Evolutionary conservation across 1,140 invertebrate species (phyloP).

Genomic region (Zeugodacus cucurbitae): DNA sequence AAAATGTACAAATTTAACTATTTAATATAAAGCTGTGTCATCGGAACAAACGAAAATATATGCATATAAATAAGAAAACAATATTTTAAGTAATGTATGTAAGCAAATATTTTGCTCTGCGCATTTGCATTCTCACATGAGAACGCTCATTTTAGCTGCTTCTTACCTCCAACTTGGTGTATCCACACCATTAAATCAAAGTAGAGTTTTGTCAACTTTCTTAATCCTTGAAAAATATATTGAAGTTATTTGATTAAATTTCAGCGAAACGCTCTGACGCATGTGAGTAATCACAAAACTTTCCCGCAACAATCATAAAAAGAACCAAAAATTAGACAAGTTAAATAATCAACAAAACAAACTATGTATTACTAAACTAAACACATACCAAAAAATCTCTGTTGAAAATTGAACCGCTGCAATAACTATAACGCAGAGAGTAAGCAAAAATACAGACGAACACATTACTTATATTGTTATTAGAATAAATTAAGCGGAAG

Average conservation of each 20-base stretch:
- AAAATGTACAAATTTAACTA: no score
- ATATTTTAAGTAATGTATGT: no score
- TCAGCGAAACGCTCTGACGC: not conserved
- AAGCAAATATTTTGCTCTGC: not conserved
- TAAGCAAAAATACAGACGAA: not conserved
- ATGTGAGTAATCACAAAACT: not conserved
- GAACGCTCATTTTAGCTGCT: not conserved
- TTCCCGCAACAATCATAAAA: not conserved
- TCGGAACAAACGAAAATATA: no score
- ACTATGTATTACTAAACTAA: not conserved
- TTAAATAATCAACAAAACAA: not conserved
- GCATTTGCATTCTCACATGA: not conserved
- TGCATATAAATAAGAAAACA: no score
- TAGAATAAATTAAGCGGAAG: not conserved
- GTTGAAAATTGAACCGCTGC: not conserved
- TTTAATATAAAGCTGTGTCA: no score
- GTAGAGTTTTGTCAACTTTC: not conserved
- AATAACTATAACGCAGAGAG: not conserved
- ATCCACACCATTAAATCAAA: not conserved
- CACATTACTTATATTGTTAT: not conserved
- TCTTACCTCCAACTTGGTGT: no score
- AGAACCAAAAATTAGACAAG: not conserved
- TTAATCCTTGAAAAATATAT: not conserved
- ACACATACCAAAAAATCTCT: not conserved
- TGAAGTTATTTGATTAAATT: not conserved